These are phyloP conservation scores for Callopanchax toddi DNA, from an alignment of 2,113 vertebrate genomes.

Conservation along the genomic window DNA sequence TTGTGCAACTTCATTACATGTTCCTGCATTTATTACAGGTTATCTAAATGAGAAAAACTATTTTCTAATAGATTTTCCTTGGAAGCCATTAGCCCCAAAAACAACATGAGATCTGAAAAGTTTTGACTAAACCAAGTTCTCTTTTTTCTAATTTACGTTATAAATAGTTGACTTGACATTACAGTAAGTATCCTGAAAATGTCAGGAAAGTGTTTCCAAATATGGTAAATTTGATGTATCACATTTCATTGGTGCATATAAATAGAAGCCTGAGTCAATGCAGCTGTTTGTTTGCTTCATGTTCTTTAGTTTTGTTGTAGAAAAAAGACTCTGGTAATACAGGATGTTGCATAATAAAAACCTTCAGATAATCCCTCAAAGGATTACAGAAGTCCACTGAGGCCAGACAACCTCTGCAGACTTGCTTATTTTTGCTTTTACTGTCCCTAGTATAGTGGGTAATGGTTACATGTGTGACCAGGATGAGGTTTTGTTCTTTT, in stretches of 20 bases:
- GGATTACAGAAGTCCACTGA: conserved; percentile 13
- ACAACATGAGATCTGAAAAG: background rate
- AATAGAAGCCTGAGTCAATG: background rate
- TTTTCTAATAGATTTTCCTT: too few species aligned
- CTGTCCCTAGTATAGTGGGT: background rate
- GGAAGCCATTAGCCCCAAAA: too few species aligned
- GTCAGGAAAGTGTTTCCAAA: background rate
- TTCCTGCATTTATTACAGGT: too few species aligned
- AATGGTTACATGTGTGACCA: too few species aligned
- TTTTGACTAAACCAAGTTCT: background rate
- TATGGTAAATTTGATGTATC: background rate
- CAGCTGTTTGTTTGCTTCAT: background rate
- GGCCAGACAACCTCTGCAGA: background rate
- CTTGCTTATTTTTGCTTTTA: background rate
- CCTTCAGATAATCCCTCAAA: conserved; percentile 9
- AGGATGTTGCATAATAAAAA: background rate
- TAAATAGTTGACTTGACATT: background rate
- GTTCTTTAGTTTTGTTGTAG: conserved; percentile 2
- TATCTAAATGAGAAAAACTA: too few species aligned
- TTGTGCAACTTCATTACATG: too few species aligned
- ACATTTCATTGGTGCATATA: background rate
- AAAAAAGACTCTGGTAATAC: background rate
- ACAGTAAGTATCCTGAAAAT: too few species aligned
- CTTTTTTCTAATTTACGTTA: background rate
- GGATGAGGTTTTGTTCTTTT: too few species aligned